Evolutionary conservation across 2,797 vertebrate genomes (phyloP), one percentile per base, ranked within the genome.

Genomic region (Acanthurus tractus): DNA sequence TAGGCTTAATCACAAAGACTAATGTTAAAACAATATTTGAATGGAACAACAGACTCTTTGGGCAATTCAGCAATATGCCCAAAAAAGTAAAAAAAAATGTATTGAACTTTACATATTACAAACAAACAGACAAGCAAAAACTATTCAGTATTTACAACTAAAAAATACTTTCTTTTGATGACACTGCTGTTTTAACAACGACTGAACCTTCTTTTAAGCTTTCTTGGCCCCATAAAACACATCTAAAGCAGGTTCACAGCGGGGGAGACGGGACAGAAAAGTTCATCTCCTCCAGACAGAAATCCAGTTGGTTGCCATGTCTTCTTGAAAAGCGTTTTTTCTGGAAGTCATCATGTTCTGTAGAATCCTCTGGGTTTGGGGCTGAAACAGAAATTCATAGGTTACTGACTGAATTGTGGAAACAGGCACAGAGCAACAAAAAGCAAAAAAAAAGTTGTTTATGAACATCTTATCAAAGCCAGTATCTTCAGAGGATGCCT

Each of bases 321-420:
- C 63, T 22, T 84, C 50, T 63, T 79, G 29, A 29, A 73, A 69
- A 86, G 56, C 7, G 12, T 78, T 66, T 58, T 58, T 14, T 46
- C 38, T 13, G 11, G 18, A 22, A 69, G 25, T 52, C 49, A 22
- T 89, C 67, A 94, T 42, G 87, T 86, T 67, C 81, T 87, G 85
- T 94, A 88, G 81, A 94, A 94, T 78, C 91, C 93, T 91, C 90
- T 94, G 38, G 91, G 92, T 70, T 94, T 91, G 17, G 92, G 94
- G 74, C 93, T 94, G 90, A 76, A 93, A 93, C 59, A 83, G 22
- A 89, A 76, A 74, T 25, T 63, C 40, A 80, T 42, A 89, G 34
- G 66, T 79, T 63, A 76, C 4, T 3, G n/a, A 86, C 66, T 76
- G 22, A 84, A 50, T 65, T 49, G 42, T 44, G 23, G 23, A 82